phyloP scores from a whole-genome alignment of 2,113 vertebrate genomes.

The Siniperca knerii region DNA sequence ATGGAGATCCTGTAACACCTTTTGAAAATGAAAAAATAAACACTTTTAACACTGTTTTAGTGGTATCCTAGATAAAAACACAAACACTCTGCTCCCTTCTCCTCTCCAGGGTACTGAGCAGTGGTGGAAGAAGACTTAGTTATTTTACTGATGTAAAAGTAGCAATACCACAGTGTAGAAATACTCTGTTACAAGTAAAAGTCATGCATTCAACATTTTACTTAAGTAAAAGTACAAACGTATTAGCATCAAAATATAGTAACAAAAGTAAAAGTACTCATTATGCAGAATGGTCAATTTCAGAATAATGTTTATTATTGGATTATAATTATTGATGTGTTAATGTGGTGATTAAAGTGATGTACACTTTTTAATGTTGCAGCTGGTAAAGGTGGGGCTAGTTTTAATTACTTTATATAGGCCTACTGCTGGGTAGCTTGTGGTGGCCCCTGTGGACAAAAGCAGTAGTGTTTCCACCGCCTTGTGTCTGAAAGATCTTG shows the following conservation, averaged over 20 bases:
- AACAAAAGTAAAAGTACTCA: not conserved
- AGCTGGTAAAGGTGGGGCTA: not conserved
- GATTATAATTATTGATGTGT: too few relatives aligned
- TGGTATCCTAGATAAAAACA: constrained; percentile 32
- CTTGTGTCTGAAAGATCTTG: too few relatives aligned
- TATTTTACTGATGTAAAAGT: not conserved
- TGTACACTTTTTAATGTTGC: not conserved
- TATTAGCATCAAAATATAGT: not conserved
- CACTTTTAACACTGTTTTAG: constrained; percentile 56
- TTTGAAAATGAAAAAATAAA: constrained; percentile 73
- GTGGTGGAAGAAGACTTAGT: not conserved
- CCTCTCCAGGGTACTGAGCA: not conserved
- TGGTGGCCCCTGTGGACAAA: too few relatives aligned
- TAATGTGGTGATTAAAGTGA: too few relatives aligned
- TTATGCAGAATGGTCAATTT: not conserved
- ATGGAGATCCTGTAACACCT: constrained; percentile 70
- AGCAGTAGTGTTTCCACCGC: too few relatives aligned
- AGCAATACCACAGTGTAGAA: not conserved
- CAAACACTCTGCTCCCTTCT: constrained; percentile 34
- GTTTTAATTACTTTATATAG: not conserved
- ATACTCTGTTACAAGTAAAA: not conserved
- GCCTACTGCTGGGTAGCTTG: too few relatives aligned
- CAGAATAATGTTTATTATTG: not conserved
- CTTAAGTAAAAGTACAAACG: not conserved
- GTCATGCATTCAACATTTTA: not conserved